Base-by-base conservation (phyloP, 2,113 vertebrate species). In the Brachionichthys hirsutus region DNA sequence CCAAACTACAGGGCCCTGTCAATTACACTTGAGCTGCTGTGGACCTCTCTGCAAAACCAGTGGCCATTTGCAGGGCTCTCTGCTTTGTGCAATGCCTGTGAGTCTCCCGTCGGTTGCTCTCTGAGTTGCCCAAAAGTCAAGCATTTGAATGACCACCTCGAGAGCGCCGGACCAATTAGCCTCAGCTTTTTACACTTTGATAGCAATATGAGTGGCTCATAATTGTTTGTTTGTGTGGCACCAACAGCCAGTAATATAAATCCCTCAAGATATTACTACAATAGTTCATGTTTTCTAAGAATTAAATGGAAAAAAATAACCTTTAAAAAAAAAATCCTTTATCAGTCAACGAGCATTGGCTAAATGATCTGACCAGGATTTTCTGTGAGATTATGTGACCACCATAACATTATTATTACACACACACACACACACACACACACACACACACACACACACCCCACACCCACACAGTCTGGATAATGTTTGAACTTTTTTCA, bases 1-100 rank as follows among this genome's bases (percentile, higher is more conserved):
- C 70, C 38, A 7, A 62, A 77, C 44, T 65, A 61, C 62, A 51
- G 56, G 36, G 63, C 57, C 42, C 55, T 72, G 53, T 64, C 70
- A 73, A 71, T 85, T 75, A 81, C 62, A 81, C 70, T 60, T 45
- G 44, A 60, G 70, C 60, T 81, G 36, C 62, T 73, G 38, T 66
- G 53, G 62, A 77, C 51, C 54, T 60, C 56, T 62, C 42, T 67
- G 64, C 48, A 77, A 62, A 77, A 55, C 44, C 53, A 45, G 2
- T 22, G 57, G 43, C 76, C 63, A 70, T 67, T 77, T 77, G 36
- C 35, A 54, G n/a, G n/a, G 41, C 45, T 42, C 35, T 68, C 76
- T 61, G 45, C 71, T 59, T 70, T 63, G 47, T 70, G 48, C 46
- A 30, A 7, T 43, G 38, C 36, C 62, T 17, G 17, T 67, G 34